Percentiles rank a stretch among this genome's conserved stretches.
Conservation (phyloP, 1,140 invertebrate species). For the Solen grandis region DNA sequence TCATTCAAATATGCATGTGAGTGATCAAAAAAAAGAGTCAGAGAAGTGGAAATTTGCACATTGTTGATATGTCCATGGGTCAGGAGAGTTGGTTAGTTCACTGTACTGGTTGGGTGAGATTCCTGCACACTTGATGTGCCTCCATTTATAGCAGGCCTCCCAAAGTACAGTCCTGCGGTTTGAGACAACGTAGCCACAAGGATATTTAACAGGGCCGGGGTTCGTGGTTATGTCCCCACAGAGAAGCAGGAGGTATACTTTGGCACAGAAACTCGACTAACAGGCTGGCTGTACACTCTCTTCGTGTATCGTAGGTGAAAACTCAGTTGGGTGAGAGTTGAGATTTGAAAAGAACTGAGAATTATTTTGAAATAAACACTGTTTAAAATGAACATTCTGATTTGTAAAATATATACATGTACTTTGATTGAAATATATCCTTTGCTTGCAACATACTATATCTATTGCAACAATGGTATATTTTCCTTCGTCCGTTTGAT, state of each 20-base stretch:
- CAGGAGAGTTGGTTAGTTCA: background rate
- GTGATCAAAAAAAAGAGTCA: slow-evolving; percentile 22
- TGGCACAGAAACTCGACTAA: background rate
- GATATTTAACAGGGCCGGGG: background rate
- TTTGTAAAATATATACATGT: too few relatives aligned
- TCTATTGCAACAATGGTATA: too few relatives aligned
- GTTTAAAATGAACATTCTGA: too few relatives aligned
- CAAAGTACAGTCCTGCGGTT: background rate
- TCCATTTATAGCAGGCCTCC: slow-evolving; percentile 3
- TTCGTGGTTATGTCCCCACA: slow-evolving; percentile 7
- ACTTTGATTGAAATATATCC: too few relatives aligned
- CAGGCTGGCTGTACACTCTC: background rate
- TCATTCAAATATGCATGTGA: background rate
- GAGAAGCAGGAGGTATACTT: background rate
- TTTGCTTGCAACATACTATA: too few relatives aligned
- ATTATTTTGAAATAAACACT: too few relatives aligned
- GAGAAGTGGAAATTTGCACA: slow-evolving; percentile 12
- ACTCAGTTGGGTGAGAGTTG: background rate
- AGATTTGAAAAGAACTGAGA: too few relatives aligned
- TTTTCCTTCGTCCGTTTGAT: too few relatives aligned
- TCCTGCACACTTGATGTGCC: slow-evolving; percentile 19
- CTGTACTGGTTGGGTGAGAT: background rate
- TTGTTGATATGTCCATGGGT: background rate
- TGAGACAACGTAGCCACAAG: background rate
- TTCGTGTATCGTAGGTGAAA: background rate